Evolutionary conservation across 2,113 vertebrate genomes (phyloP), one percentile per base, ranked within the genome.

Genomic region (Nettapus auritus): DNA sequence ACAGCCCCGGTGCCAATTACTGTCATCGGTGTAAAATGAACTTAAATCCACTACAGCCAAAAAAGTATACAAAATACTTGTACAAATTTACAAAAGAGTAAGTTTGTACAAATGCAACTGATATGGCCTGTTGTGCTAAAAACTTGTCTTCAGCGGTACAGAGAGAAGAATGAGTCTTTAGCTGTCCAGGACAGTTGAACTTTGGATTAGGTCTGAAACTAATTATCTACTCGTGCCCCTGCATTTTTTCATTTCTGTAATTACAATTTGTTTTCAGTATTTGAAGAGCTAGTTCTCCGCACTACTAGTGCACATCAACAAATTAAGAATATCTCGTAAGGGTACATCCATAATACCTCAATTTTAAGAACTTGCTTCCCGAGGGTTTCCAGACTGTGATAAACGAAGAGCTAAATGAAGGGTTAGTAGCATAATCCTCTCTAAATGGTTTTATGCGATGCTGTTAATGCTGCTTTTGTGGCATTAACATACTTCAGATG

Each of bases 401-500:
- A 96, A 94, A 90, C 1, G 2, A 80, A 48, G 17, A 59, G 20
- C 93, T 80, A 86, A 86, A 86, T 46, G 88, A 96, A 96, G 44
- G 69, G 60, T 79, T 59, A 79, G 83, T 34, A 84, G 69, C 57
- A 78, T 88, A 94, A 94, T 95, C 86, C 53, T 71, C 69, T 91
- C 73, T 83, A 95, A 96, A 88, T 80, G 59, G 80, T 66, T 20
- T 96, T 94, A 86, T 46, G 53, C 4, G 15, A 70, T 84, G 68
- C 53, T 86, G 77, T 36, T 95, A 96, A 96, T 81, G 48, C 93
- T 88, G 82, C 91, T 59, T 84, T 70, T 88, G 79, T 1, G 2
- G 79, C 75, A 94, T 96, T 95, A 93, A 77, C 38, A 29, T 79
- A 60, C 71, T 94, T 94, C 73, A 62, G 80, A 92, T 69, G 80